Evolutionary conservation across 2,888 invertebrate genomes (phyloP), one percentile per base, ranked within the genome.

Genomic region (Gymnocheta viridis): DNA sequence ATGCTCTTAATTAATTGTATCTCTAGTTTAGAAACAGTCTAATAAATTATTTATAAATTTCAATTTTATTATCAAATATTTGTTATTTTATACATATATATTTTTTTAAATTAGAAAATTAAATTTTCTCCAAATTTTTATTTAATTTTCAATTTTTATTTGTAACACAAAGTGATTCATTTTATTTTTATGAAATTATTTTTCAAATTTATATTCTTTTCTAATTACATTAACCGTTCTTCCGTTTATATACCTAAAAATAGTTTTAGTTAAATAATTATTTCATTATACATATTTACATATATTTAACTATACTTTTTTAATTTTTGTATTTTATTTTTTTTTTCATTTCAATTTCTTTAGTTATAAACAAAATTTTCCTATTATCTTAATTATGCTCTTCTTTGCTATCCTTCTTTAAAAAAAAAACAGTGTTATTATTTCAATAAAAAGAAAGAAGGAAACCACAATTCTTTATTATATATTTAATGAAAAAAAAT

Each of bases 101-200:
- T 56, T 41, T 60, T 74, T 58, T 19, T 56, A 35, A 72, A 67
- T 19, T 29, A 54, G 69, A 70, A 74, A 82, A 79, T 82, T 69
- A 51, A 70, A 70, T 78, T 82, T 82, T 74, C 78, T 74, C 14
- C 12, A 47, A 19, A 12, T 41, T 73, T 72, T 32, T 64, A 60
- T 72, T 66, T 74, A 62, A 24, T 47, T 69, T 64, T 73, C 19
- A 56, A 2, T 74, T 66, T 41, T 64, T 27, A 54, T 74, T 82
- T 77, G 69, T 78, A 82, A 85, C 78, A 78, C 82, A 72, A 82
- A 76, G 77, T 86, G 85, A 76, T 84, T 49, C 41, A 56, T 60
- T 74, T 49, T 72, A 70, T 82, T 80, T 78, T 80, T 82, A 76
- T 78, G 74, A 72, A 77, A 80, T 85, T 82, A 79, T 82, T 80